A percentile compares a stretch with the other conserved stretches of the same genome.
Conservation (phyloP, 2,113 vertebrate species). For the Vidua macroura region DNA sequence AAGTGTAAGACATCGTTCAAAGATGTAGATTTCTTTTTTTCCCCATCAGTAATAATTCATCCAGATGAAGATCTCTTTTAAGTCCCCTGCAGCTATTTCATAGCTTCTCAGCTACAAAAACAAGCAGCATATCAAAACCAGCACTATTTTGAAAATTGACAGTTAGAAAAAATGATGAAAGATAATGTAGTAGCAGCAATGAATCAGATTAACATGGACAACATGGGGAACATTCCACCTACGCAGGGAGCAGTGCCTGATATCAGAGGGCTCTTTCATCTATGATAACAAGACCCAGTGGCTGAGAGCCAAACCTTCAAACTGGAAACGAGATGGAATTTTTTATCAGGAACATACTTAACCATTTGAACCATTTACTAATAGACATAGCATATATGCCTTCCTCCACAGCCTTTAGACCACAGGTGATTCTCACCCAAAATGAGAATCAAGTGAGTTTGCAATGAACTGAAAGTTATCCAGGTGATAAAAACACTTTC, state of each 20-base stretch:
- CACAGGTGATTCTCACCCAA: neutral
- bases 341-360: neutral
- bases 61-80: neutral
- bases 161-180: slow-evolving; percentile 33
- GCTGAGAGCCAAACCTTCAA: slow-evolving; percentile 13
- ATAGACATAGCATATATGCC: neutral
- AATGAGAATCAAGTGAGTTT: neutral
- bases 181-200: slow-evolving; percentile 1
- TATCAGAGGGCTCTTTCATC: slow-evolving; percentile 51
- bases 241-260: neutral
- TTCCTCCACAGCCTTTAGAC: neutral
- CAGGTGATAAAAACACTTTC: neutral
- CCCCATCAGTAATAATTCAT: neutral
- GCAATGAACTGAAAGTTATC: neutral
- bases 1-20: neutral
- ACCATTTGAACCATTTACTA: neutral
- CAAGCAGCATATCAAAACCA: neutral
- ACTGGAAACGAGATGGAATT: neutral
- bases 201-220: slow-evolving; percentile 40
- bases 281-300: neutral
- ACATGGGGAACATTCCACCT: slow-evolving; percentile 20
- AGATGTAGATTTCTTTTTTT: neutral
- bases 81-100: neutral
- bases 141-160: slow-evolving; percentile 19
- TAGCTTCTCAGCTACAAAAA: neutral